Percentiles rank a stretch among this genome's conserved stretches.
Evolutionary conservation across 2,888 invertebrate species (phyloP).

Genomic region (Eupithecia subumbrata): DNA sequence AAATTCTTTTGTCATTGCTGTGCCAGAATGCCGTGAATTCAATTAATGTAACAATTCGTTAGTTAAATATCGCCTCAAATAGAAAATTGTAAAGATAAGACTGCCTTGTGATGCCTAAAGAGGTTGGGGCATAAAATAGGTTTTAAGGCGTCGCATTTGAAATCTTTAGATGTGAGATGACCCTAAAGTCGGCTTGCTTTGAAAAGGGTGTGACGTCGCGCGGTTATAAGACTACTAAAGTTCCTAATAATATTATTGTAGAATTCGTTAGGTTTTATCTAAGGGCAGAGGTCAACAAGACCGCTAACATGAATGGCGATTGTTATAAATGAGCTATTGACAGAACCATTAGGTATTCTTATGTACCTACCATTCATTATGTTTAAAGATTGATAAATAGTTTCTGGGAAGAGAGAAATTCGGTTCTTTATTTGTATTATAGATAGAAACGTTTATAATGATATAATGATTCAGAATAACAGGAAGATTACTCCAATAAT

Average conservation of each 20-base stretch:
- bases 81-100: neutral
- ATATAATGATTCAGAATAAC: neutral
- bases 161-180: neutral
- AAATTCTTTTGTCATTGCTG: neutral
- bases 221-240: slow-evolving; percentile 51
- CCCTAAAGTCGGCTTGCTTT: slow-evolving; percentile 52
- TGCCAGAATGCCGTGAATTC: neutral
- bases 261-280: slow-evolving; percentile 54
- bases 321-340: slow-evolving; percentile 38
- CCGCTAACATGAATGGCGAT: slow-evolving; percentile 52
- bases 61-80: neutral
- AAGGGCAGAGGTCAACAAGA: slow-evolving; percentile 56
- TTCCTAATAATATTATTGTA: slow-evolving; percentile 45
- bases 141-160: neutral
- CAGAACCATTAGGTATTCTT: slow-evolving; percentile 24
- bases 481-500: neutral
- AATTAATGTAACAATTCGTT: neutral
- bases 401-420: slow-evolving; percentile 5
- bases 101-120: neutral
- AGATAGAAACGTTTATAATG: neutral
- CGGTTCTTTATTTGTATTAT: neutral
- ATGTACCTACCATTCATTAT: neutral
- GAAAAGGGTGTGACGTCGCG: slow-evolving; percentile 41
- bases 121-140: neutral
- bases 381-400: neutral